Base-by-base conservation (phyloP, 2,888 invertebrate species). In the Dioctria linearis region DNA sequence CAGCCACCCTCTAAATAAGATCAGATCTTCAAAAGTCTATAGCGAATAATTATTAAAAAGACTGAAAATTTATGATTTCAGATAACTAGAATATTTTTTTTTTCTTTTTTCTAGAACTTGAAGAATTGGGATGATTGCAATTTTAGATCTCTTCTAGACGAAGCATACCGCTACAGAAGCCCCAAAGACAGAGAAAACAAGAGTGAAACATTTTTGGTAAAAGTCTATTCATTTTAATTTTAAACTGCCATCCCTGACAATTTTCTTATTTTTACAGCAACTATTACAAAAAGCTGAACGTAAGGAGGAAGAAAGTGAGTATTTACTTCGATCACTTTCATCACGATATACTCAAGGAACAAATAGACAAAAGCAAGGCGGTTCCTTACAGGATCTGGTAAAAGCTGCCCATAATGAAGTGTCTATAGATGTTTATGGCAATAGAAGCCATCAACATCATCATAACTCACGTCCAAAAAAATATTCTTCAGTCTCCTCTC, bases 111-210 rank as follows among this genome's bases (percentile, higher is more conserved):
- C 9, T 42, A 78, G 78, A 78, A 78, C 43, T 39, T 78, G 39
- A 54, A 69, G 25, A 57, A 79, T 57, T 79, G 67, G 79, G 67
- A 67, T 43, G 69, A 79, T 43, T 59, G 92, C 80, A 93, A 94
- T 87, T 90, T 96, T 83, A 93, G 93, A 85, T 94, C 94, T 81
- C 90, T 96, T 83, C 90, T 96, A 85, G 95, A 96, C 87, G 96
- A 96, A 90, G 95, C 95, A 84, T 93, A 95, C 87, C 93, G 93
- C 84, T 96, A 96, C 90, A 95, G 95, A 89, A 93, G 93, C 87
- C 95, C 95, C 80, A 94, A 95, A 90, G 96, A 96, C 88, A 91
- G 94, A 83, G 94, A 95, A 89, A 95, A 95, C 85, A 96, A 95
- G 90, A 95, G 95, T 89, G 92, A 92, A 88, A 91, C 94, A 81